Evolutionary conservation across 2,113 vertebrate genomes (phyloP).

Genomic region (Aptenodytes patagonicus): DNA sequence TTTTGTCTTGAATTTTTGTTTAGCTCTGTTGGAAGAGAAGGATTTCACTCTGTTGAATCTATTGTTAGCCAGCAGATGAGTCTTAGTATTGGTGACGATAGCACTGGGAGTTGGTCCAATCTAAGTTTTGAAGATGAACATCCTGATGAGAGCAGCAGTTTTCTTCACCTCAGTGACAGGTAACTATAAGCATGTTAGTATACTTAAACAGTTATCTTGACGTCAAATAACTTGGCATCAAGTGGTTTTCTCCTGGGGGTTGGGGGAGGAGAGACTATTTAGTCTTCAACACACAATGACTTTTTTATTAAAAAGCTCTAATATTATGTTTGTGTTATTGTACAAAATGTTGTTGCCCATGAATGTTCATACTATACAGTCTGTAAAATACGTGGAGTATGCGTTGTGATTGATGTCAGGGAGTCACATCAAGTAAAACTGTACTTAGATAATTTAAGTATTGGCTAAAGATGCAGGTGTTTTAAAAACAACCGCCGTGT

Average conservation of each 20-base stretch:
- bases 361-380: background rate
- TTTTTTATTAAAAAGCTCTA: background rate
- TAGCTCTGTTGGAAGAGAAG: constrained; percentile 84
- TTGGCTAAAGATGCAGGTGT: background rate
- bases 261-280: background rate
- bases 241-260: background rate
- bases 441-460: background rate
- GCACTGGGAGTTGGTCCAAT: constrained; percentile 97
- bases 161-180: constrained; percentile 98
- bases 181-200: constrained; percentile 57
- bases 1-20: constrained; percentile 33
- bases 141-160: constrained; percentile 95
- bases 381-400: background rate
- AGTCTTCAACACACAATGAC: background rate
- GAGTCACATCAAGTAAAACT: background rate
- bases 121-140: constrained; percentile 98
- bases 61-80: constrained; percentile 88
- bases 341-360: background rate
- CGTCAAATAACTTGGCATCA: background rate
- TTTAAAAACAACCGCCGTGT: background rate
- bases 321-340: background rate
- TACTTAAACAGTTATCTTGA: background rate
- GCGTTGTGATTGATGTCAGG: background rate
- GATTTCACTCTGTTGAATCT: constrained; percentile 81
- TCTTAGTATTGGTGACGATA: constrained; percentile 92